A percentile compares a stretch with the other conserved stretches of the same genome.
These are phyloP conservation scores for Hyposoter dolosus DNA, from an alignment of 2,888 invertebrate genomes.

Conservation along the genomic window DNA sequence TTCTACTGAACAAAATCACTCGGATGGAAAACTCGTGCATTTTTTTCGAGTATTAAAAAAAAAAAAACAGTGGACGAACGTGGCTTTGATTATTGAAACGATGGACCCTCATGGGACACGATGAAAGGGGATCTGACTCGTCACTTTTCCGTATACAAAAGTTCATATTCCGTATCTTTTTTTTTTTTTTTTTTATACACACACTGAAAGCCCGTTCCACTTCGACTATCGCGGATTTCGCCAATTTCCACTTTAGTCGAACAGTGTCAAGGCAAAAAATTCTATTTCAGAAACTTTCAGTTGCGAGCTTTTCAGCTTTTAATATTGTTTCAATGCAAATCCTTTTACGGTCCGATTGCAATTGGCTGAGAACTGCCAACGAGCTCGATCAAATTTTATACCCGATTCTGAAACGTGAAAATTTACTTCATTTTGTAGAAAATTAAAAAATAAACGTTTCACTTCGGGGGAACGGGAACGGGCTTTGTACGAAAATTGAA, in stretches of 20 bases:
- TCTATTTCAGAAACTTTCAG: background rate
- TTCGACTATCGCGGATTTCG: background rate
- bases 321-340: background rate
- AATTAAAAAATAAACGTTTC: background rate
- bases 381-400: conserved; percentile 1
- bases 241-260: background rate
- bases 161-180: background rate
- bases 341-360: background rate
- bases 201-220: background rate
- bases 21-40: background rate
- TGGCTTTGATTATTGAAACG: conserved; percentile 7
- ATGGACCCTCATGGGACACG: background rate
- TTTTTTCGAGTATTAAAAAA: background rate
- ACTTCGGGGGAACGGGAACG: background rate
- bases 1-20: background rate
- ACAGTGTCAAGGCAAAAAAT: background rate
- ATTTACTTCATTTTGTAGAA: no score
- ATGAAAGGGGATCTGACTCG: background rate
- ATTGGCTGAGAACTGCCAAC: background rate
- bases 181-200: background rate
- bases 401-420: background rate
- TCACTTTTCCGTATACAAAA: background rate
- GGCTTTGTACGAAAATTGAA: background rate
- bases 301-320: background rate
- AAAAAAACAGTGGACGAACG: background rate